phyloP scores from a whole-genome alignment of 2,888 invertebrate species.

The Rutpela maculata region DNA sequence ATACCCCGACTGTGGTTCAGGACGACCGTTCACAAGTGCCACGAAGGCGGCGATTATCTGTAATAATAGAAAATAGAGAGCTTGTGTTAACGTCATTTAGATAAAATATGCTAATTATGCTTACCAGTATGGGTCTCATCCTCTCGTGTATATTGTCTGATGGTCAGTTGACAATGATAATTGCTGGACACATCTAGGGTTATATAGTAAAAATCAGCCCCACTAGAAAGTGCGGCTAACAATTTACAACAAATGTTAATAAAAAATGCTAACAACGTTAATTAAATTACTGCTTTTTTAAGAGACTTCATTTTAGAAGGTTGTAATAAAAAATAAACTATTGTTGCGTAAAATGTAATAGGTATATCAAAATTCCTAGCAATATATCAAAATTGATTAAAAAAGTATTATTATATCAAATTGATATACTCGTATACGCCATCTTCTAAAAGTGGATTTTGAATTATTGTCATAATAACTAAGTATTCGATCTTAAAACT shows the following conservation, averaged over 20 bases:
- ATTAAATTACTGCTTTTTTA: conserved; percentile 31
- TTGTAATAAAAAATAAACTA: not conserved
- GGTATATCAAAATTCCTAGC: too few relatives aligned
- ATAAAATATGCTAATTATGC: conserved; percentile 5
- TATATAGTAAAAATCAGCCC: conserved; percentile 37
- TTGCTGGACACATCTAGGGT: not conserved
- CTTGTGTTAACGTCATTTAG: not conserved
- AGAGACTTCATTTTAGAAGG: conserved; percentile 25
- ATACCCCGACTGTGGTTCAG: conserved; percentile 29
- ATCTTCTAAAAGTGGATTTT: not conserved
- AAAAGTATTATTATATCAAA: too few relatives aligned
- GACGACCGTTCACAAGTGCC: conserved; percentile 24
- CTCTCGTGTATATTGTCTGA: conserved; percentile 29
- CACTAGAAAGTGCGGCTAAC: conserved; percentile 32
- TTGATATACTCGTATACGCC: too few relatives aligned
- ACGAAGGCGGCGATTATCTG: conserved; percentile 27
- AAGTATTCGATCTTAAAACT: too few relatives aligned
- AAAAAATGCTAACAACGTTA: conserved; percentile 34
- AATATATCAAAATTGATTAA: too few relatives aligned
- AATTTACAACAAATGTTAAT: conserved; percentile 34
- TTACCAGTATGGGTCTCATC: conserved; percentile 37
- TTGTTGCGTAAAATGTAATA: conserved; percentile 12
- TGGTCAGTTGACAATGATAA: conserved; percentile 31
- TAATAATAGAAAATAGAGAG: conserved; percentile 12
- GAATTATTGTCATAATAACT: not conserved